Evolutionary conservation across 37 sponge, comb jelly and placozoan species (phyloP).

Genomic region (Hormiphora californensis): DNA sequence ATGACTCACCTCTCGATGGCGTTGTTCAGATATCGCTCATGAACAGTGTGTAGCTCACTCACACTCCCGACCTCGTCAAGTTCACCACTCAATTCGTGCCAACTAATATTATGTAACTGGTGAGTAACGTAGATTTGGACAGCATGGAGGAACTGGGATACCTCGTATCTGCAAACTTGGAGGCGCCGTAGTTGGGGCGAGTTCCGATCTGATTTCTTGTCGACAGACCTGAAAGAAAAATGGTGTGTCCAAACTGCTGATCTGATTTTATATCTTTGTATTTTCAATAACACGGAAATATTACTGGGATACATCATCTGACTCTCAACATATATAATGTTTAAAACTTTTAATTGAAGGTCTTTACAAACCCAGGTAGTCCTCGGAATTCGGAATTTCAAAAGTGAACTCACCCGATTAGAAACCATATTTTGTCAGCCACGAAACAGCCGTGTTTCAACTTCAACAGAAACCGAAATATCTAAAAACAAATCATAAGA

Average conservation of each 20-base stretch:
- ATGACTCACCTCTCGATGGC: slow-evolving; percentile 40
- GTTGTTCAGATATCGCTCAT: slow-evolving; percentile 5
- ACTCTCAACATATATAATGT: no score
- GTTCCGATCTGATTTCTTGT: not conserved
- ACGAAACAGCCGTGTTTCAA: slow-evolving; percentile 47
- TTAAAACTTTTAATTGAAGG: no score
- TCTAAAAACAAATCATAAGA: not conserved
- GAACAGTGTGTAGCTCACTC: not conserved
- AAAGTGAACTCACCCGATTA: not conserved
- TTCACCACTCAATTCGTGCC: slow-evolving; percentile 19
- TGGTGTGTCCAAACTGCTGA: no score
- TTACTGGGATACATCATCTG: no score
- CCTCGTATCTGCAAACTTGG: slow-evolving; percentile 40
- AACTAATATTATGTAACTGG: slow-evolving; percentile 33
- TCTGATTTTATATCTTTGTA: no score
- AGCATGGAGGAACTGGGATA: slow-evolving; percentile 29
- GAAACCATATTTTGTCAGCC: slow-evolving; percentile 49
- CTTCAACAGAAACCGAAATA: slow-evolving; percentile 32
- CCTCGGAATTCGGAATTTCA: no score
- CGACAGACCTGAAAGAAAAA: slow-evolving; percentile 43
- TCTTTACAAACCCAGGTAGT: no score
- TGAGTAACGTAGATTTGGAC: slow-evolving; percentile 52
- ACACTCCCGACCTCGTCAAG: not conserved
- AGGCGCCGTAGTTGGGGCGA: slow-evolving; percentile 26
- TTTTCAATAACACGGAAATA: no score